Evolutionary conservation across 2,888 invertebrate species (phyloP).

Genomic region (Parelbella ahira): DNA sequence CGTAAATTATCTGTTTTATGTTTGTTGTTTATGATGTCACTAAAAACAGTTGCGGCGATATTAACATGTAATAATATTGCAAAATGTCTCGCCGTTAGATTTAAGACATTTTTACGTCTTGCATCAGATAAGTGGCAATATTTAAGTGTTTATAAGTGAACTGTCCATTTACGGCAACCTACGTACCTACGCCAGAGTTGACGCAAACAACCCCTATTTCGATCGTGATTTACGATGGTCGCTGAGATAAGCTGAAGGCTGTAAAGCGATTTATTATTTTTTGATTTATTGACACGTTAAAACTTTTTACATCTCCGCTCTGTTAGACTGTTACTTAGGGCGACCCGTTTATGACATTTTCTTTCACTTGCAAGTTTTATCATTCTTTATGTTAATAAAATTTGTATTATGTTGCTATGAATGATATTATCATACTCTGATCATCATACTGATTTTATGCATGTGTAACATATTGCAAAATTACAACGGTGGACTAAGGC

Average conservation of each 20-base stretch:
- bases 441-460: too few species aligned
- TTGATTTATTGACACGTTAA: conserved; percentile 65
- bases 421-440: too few species aligned
- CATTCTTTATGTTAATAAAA: conserved; percentile 10
- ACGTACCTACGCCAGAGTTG: conserved; percentile 38
- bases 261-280: conserved; percentile 70
- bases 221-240: conserved; percentile 62
- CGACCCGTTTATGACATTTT: conserved; percentile 20
- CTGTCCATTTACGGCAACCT: conserved; percentile 47
- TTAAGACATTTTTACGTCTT: too few species aligned
- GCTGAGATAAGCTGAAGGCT: conserved; percentile 59
- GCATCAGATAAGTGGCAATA: too few species aligned
- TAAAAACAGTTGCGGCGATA: too few species aligned
- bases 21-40: too few species aligned
- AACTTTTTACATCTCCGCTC: conserved; percentile 52
- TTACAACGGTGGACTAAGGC: too few species aligned
- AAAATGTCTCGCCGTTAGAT: too few species aligned
- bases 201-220: conserved; percentile 53
- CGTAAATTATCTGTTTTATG: too few species aligned
- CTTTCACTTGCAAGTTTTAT: conserved; percentile 12
- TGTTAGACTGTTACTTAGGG: conserved; percentile 19
- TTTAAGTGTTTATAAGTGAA: conserved; percentile 35
- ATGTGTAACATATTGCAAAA: too few species aligned
- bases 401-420: conserved; percentile 11
- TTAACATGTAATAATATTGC: too few species aligned